Evolutionary conservation across 2,113 vertebrate species (phyloP).

Genomic region (Hylia prasina): DNA sequence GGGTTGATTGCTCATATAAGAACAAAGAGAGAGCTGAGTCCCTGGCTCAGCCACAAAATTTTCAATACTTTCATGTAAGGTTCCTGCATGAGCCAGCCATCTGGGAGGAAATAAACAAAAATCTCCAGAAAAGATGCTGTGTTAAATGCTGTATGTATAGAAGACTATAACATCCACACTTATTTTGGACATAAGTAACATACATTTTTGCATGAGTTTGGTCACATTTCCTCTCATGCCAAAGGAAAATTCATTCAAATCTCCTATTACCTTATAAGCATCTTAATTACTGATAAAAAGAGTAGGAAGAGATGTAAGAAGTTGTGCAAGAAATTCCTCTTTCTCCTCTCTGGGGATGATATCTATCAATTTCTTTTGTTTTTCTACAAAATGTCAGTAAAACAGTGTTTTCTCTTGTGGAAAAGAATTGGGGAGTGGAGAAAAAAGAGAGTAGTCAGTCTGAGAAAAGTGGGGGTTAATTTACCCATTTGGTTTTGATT

Average conservation of each 20-base stretch:
- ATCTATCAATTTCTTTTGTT: neutral
- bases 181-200: neutral
- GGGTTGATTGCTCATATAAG: neutral
- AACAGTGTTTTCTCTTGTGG: neutral
- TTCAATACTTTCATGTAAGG: neutral
- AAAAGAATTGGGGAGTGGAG: neutral
- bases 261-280: neutral
- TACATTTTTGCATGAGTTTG: neutral
- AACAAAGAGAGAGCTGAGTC: neutral
- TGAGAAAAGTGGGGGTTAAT: neutral
- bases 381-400: neutral
- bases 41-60: neutral
- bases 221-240: neutral
- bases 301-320: neutral
- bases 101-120: no score
- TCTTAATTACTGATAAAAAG: neutral
- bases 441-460: neutral
- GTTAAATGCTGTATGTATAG: neutral
- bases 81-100: neutral
- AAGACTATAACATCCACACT: neutral
- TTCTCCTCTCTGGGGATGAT: neutral
- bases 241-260: neutral
- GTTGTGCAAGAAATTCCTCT: neutral
- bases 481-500: neutral
- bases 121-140: neutral